Conservation (phyloP, 53 echinoderm and acorn worm species). For the Luidia sarsii region DNA sequence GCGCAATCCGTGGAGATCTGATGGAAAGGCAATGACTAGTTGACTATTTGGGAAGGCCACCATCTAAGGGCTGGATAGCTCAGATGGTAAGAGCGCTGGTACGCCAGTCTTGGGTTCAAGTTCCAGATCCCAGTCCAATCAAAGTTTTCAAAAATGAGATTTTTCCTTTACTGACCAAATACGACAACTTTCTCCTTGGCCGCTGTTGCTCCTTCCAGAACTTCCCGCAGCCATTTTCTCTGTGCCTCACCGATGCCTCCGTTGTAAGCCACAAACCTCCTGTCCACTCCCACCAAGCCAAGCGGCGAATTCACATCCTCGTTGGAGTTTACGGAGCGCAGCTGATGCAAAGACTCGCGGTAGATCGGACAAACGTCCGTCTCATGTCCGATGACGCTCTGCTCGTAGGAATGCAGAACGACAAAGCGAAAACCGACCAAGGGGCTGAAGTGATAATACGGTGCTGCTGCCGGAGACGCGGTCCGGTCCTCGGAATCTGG, state of each 20-base stretch:
- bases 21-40: no score
- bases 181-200: slow-evolving; percentile 67
- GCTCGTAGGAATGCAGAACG: slow-evolving; percentile 64
- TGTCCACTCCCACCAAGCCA: slow-evolving; percentile 53
- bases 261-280: slow-evolving; percentile 63
- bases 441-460: slow-evolving; percentile 84
- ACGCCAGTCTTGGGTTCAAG: no score
- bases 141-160: no score
- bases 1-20: no score
- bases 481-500: not conserved
- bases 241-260: slow-evolving; percentile 74
- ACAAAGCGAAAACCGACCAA: slow-evolving; percentile 69
- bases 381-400: slow-evolving; percentile 51
- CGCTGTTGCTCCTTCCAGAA: slow-evolving; percentile 47
- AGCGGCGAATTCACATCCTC: slow-evolving; percentile 41
- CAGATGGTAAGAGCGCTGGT: no score
- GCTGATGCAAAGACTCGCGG: slow-evolving; percentile 40
- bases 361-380: slow-evolving; percentile 14
- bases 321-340: slow-evolving; percentile 66
- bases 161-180: slow-evolving; percentile 72
- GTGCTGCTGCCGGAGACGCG: not conserved
- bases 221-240: slow-evolving; percentile 58
- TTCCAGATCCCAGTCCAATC: no score
- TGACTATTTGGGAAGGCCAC: no score
- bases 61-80: no score